These are phyloP conservation scores for Rhagonycha lutea DNA, from an alignment of 2,888 invertebrate species.

Conservation along the genomic window DNA sequence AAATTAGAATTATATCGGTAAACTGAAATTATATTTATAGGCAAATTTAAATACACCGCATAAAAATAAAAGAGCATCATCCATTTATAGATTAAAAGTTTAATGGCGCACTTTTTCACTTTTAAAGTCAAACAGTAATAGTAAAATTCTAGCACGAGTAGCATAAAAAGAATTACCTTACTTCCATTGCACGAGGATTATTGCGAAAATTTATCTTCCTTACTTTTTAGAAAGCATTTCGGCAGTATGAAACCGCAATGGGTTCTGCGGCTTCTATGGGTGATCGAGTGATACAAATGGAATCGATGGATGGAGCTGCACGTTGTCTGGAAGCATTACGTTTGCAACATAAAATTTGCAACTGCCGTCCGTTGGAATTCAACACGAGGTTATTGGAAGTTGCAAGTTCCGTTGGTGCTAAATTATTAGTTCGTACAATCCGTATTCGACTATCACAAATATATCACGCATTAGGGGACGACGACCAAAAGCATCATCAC, in stretches of 20 bases:
- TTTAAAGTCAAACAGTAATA: neutral
- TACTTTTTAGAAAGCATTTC: conserved; percentile 64
- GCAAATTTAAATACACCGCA: neutral
- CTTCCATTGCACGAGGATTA: neutral
- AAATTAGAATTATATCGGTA: neutral
- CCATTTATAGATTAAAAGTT: neutral
- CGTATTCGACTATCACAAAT: conserved; percentile 79
- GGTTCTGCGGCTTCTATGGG: conserved; percentile 78
- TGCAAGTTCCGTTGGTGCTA: conserved; percentile 84
- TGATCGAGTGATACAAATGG: conserved; percentile 85
- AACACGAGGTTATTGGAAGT: conserved; percentile 83
- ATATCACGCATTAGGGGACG: conserved; percentile 81
- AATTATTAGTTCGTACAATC: conserved; percentile 80
- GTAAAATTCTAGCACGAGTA: neutral
- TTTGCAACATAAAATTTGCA: conserved; percentile 82
- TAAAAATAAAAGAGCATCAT: neutral
- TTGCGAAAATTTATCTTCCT: neutral
- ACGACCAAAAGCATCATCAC: conserved; percentile 76
- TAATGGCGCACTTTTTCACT: neutral
- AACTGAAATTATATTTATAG: neutral
- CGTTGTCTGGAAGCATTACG: conserved; percentile 78
- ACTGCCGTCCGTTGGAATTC: conserved; percentile 84
- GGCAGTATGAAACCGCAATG: conserved; percentile 87
- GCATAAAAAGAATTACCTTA: neutral
- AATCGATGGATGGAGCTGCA: conserved; percentile 87